Base-by-base conservation (phyloP, 2,888 invertebrate genomes). In the Trichogramma dendrolimi region DNA sequence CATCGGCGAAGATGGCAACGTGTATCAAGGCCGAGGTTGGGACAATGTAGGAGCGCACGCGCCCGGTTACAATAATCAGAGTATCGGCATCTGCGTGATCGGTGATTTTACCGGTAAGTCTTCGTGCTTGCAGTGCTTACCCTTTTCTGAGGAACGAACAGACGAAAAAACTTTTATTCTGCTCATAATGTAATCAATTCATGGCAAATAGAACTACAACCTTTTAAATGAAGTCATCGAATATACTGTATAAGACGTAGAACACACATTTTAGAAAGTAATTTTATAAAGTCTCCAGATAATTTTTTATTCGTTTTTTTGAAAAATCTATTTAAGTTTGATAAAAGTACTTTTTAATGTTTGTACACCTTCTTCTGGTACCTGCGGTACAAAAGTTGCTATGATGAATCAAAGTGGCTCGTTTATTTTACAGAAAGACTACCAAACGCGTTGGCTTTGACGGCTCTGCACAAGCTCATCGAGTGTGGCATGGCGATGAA, bases 1-100 rank as follows among this genome's bases (percentile, higher is more conserved):
- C 11, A 75, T 84, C 46, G 83, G 83, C 4, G 82, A 81, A 46
- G 83, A 83, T 66, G 83, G 83, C 0, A 76, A 75, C 27, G 75
- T 76, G 8, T 81, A 81, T 68, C 77, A 78, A 64, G 81, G 81
- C 6, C 73, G 81, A 3, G 80, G 80, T 2, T 81, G 81, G 81
- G 74, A 80, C 58, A 71, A 71, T 6, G 74, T 78, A 1, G 84
- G 83, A 0, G 76, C 77, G 2, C 77, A 77, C 56, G 70, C 75
- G 8, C 74, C 75, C 11, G 77, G 72, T 62, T 81, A 80, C 73
- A 83, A 78, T 67, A 71, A 65, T 4, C 76, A 76, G 59, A 78
- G 80, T 61, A 79, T 80, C 51, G 80, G 80, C 6, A 75, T 80
- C 50, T 79, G 77, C 52, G 43, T 80, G 5, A 78, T 80, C 42